Evolutionary conservation across 2,113 vertebrate genomes (phyloP).

Genomic region (Eulacestoma nigropectus): DNA sequence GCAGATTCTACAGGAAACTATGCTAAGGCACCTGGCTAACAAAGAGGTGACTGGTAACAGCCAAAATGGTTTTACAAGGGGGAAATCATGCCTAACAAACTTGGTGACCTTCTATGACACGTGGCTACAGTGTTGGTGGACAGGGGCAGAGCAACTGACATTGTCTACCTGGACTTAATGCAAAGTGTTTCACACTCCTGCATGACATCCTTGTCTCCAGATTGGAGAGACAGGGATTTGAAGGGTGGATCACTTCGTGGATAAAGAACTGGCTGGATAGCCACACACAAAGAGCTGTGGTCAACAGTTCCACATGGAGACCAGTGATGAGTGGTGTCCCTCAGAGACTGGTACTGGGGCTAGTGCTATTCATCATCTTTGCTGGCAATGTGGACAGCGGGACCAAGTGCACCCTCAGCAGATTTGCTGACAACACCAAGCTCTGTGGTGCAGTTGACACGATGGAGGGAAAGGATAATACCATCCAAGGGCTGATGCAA

Average conservation of each 20-base stretch:
- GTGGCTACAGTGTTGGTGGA: rapidly evolving
- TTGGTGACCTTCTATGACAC: neutral
- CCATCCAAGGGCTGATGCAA: neutral
- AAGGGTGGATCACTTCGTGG: too few species aligned
- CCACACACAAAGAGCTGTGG: neutral
- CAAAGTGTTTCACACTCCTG: neutral
- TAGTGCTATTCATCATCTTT: neutral
- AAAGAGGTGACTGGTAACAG: neutral
- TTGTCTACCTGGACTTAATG: neutral
- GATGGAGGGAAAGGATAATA: neutral
- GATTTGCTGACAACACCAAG: neutral
- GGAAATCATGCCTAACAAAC: neutral
- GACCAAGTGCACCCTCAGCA: neutral
- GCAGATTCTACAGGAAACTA: neutral
- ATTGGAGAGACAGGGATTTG: neutral
- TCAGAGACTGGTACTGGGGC: too few species aligned
- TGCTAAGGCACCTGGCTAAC: neutral
- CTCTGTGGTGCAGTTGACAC: neutral
- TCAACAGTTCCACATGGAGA: neutral
- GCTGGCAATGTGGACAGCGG: neutral
- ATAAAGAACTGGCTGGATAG: neutral
- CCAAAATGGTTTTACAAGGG: neutral
- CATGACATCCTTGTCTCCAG: neutral
- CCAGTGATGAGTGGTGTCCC: too few species aligned
- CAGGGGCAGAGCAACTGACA: neutral